phyloP scores from a whole-genome alignment of 2,888 invertebrate species.

The Orthonychiurus folsomi region DNA sequence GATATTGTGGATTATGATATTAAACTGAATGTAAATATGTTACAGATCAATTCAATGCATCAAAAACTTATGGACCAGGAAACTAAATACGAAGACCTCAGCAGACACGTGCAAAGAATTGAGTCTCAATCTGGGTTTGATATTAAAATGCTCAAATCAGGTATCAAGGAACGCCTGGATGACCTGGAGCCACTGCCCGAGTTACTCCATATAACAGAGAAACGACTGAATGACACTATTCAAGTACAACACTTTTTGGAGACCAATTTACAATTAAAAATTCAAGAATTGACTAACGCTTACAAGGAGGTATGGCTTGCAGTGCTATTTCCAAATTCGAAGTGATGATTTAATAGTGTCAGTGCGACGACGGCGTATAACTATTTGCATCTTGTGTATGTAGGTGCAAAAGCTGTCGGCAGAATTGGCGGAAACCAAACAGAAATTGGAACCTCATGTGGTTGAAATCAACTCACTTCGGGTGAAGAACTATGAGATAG shows the following conservation, averaged over 20 bases:
- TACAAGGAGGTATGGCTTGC: constrained; percentile 3
- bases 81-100: constrained; percentile 26
- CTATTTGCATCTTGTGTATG: too few species aligned
- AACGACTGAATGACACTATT: constrained; percentile 14
- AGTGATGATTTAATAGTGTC: too few species aligned
- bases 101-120: constrained; percentile 28
- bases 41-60: constrained; percentile 18
- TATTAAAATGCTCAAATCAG: constrained; percentile 30
- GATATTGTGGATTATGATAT: neutral
- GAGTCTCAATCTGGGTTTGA: constrained; percentile 35
- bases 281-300: neutral
- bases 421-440: too few species aligned
- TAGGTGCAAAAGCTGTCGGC: too few species aligned
- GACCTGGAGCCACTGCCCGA: constrained; percentile 31
- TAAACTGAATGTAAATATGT: too few species aligned
- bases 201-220: constrained; percentile 31
- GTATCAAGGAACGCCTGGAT: constrained; percentile 32
- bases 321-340: too few species aligned
- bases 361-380: too few species aligned
- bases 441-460: too few species aligned
- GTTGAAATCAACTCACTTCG: too few species aligned
- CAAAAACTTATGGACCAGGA: constrained; percentile 31
- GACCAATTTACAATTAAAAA: constrained; percentile 15
- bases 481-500: too few species aligned
- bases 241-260: constrained; percentile 18